These are phyloP conservation scores for Saccopteryx bilineata DNA, from an alignment of 2,113 vertebrate genomes.

Conservation along the genomic window DNA sequence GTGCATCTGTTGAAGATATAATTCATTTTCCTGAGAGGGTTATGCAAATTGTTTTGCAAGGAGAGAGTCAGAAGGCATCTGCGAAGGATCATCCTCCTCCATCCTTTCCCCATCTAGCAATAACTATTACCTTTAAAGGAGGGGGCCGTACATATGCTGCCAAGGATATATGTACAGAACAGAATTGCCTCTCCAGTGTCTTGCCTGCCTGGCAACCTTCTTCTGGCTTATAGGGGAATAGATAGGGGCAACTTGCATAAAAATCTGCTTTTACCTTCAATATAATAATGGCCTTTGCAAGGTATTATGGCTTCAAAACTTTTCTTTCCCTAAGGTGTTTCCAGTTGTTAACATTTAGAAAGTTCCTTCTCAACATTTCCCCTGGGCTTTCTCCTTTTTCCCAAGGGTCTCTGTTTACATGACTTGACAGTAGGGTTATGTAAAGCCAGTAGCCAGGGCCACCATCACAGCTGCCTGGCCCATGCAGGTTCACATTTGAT, in stretches of 20 bases:
- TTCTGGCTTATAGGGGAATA: background rate
- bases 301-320: background rate
- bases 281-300: background rate
- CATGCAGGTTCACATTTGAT: too few species aligned
- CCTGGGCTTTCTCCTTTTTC: background rate
- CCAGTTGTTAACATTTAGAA: background rate
- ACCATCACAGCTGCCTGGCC: too few species aligned
- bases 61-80: background rate
- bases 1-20: background rate
- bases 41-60: conserved; percentile 48
- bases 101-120: background rate
- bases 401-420: conserved; percentile 24
- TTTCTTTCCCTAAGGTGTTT: background rate
- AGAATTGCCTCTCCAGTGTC: background rate
- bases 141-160: background rate
- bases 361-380: background rate
- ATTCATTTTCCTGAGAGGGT: conserved; percentile 40
- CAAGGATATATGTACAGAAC: background rate
- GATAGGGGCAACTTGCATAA: background rate
- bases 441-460: too few species aligned
- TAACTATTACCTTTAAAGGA: background rate
- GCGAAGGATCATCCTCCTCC: background rate
- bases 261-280: background rate
- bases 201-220: background rate
- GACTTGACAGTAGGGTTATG: background rate